Percentiles rank a stretch among this genome's conserved stretches.
These are phyloP conservation scores for Leguminivora glycinivorella DNA, from an alignment of 1,140 invertebrate species.

Conservation along the genomic window DNA sequence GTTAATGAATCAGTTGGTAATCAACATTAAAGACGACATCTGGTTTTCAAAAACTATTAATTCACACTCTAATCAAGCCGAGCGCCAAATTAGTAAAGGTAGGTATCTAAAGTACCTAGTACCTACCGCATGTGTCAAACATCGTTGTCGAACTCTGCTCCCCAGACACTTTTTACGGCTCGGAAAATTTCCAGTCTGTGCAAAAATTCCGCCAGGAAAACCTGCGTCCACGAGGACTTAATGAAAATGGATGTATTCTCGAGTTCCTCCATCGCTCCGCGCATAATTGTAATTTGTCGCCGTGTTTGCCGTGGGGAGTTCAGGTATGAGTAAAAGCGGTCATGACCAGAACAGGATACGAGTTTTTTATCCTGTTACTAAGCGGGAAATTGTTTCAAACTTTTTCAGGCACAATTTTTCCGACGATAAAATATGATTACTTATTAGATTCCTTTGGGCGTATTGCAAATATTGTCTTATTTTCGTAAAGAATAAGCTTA, in stretches of 20 bases:
- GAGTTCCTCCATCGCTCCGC: neutral
- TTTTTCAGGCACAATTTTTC: neutral
- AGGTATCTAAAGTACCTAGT: neutral
- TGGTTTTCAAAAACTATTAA: no score
- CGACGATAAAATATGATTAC: neutral
- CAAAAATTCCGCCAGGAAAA: constrained; percentile 18
- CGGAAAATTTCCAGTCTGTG: constrained; percentile 22
- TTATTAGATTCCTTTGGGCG: neutral
- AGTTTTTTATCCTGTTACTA: neutral
- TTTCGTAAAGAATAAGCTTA: neutral
- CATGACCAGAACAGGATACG: neutral
- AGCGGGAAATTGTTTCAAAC: neutral
- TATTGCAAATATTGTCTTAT: neutral
- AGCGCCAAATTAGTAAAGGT: neutral
- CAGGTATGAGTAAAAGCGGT: neutral
- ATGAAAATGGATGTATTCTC: constrained; percentile 38
- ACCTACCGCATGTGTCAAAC: neutral
- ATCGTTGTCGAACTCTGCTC: neutral
- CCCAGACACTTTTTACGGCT: constrained; percentile 4
- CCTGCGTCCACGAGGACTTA: constrained; percentile 30
- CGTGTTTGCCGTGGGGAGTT: neutral
- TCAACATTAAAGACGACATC: no score
- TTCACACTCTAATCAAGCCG: no score
- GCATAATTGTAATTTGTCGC: constrained; percentile 17
- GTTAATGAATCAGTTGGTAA: no score